phyloP scores from a whole-genome alignment of 2,113 vertebrate species.

The Tenrec ecaudatus region DNA sequence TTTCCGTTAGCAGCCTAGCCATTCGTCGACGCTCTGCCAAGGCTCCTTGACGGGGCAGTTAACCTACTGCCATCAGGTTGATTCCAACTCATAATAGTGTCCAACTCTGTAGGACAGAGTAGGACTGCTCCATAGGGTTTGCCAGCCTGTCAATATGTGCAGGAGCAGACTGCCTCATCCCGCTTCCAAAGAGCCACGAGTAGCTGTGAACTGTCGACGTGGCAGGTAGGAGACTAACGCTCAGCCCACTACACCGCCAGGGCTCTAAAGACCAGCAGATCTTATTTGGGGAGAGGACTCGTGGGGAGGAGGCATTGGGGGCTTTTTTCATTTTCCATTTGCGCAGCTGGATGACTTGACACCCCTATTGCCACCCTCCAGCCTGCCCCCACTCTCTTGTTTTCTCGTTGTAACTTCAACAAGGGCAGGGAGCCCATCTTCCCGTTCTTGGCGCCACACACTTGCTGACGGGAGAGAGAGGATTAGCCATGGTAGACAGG shows the following conservation, averaged over 20 bases:
- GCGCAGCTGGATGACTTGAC: background rate
- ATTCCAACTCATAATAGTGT: too few relatives aligned
- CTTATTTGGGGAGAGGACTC: background rate
- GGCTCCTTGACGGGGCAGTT: background rate
- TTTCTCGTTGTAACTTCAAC: slow-evolving; percentile 8
- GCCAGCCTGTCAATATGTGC: too few relatives aligned
- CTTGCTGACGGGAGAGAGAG: background rate
- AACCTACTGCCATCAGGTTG: too few relatives aligned
- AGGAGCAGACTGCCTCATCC: too few relatives aligned
- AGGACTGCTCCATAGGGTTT: too few relatives aligned
- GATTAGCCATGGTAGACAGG: slow-evolving; percentile 23
- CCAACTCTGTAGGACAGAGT: too few relatives aligned
- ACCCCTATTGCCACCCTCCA: background rate
- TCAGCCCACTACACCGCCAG: too few relatives aligned
- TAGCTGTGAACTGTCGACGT: too few relatives aligned
- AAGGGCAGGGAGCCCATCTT: background rate
- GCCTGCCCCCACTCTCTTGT: background rate
- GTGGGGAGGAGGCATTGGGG: background rate
- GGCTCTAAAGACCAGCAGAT: background rate
- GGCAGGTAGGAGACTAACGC: too few relatives aligned
- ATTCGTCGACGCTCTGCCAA: background rate
- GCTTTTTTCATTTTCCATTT: background rate
- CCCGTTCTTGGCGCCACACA: background rate
- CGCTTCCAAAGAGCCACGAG: too few relatives aligned
- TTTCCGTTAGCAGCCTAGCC: background rate